phyloP scores from a whole-genome alignment of 2,113 vertebrate genomes.

The Oryzias curvinotus region DNA sequence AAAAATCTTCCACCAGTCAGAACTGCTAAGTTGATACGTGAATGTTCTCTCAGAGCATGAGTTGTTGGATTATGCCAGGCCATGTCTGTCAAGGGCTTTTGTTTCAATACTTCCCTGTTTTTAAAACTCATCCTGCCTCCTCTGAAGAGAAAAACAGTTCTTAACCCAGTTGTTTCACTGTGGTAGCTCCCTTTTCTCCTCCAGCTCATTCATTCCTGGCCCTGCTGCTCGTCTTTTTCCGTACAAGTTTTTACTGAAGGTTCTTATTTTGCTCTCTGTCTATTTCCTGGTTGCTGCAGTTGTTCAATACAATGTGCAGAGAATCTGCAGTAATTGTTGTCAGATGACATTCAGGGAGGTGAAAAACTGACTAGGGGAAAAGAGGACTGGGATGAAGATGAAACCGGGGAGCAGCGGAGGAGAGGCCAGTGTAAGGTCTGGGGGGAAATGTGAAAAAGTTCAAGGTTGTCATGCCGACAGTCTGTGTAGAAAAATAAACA shows the following conservation, averaged over 20 bases:
- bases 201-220: slow-evolving; percentile 61
- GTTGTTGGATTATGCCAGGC: background rate
- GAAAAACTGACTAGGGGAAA: background rate
- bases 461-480: slow-evolving; percentile 60
- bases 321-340: slow-evolving; percentile 64
- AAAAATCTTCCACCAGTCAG: background rate
- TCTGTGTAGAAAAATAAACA: slow-evolving; percentile 69
- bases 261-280: slow-evolving; percentile 21
- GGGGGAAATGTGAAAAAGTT: slow-evolving; percentile 41
- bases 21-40: too few species aligned
- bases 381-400: background rate
- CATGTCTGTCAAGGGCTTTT: slow-evolving; percentile 12
- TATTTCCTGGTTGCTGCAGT: slow-evolving; percentile 24
- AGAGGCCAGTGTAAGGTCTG: slow-evolving; percentile 34
- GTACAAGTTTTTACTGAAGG: slow-evolving; percentile 26
- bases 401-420: slow-evolving; percentile 11
- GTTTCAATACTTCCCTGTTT: slow-evolving; percentile 31
- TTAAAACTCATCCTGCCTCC: slow-evolving; percentile 30
- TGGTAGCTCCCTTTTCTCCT: slow-evolving; percentile 21
- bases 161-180: slow-evolving; percentile 39
- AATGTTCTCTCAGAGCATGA: background rate
- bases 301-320: slow-evolving; percentile 35
- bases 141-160: slow-evolving; percentile 35
- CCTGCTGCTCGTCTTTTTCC: slow-evolving; percentile 49
- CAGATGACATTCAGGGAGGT: slow-evolving; percentile 62